Conservation (phyloP, 2,888 invertebrate species). For the Molanna angustata region DNA sequence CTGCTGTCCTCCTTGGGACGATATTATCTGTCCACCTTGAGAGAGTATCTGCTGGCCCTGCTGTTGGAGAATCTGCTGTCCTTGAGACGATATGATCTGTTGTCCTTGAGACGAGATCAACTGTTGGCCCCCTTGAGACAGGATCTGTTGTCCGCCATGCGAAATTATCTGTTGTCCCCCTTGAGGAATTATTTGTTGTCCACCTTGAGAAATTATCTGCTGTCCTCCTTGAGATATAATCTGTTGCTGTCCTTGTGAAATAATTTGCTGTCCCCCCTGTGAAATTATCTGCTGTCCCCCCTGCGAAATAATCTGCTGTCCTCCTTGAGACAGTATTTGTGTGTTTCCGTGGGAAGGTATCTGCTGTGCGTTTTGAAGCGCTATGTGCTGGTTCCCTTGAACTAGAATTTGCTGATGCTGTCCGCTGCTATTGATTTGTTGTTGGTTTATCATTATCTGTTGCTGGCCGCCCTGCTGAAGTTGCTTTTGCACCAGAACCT, state of each 20-base stretch:
- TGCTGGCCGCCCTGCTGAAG: conserved; percentile 48
- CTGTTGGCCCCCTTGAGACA: conserved; percentile 41
- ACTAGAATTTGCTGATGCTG: conserved; percentile 50
- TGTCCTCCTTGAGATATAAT: conserved; percentile 47
- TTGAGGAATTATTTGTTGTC: conserved; percentile 40
- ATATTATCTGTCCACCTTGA: conserved; percentile 49
- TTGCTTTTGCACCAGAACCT: conserved; percentile 59
- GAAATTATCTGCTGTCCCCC: conserved; percentile 48
- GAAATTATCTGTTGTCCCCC: conserved; percentile 52
- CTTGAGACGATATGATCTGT: conserved; percentile 38
- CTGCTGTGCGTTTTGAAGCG: conserved; percentile 41
- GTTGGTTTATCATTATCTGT: conserved; percentile 39
- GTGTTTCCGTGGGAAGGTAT: conserved; percentile 41
- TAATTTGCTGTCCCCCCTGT: conserved; percentile 50
- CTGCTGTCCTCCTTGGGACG: conserved; percentile 46
- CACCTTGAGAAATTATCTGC: conserved; percentile 48
- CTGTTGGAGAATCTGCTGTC: conserved; percentile 11
- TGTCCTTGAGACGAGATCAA: conserved; percentile 33
- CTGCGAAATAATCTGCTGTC: conserved; percentile 51
- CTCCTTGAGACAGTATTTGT: conserved; percentile 50
- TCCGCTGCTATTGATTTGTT: conserved; percentile 48
- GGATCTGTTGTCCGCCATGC: conserved; percentile 52
- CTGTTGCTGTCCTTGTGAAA: conserved; percentile 51
- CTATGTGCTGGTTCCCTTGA: conserved; percentile 53
- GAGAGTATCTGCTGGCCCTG: conserved; percentile 35